These are phyloP conservation scores for Sebastes aleutianus DNA, from an alignment of 2,797 vertebrate genomes.

Conservation along the genomic window DNA sequence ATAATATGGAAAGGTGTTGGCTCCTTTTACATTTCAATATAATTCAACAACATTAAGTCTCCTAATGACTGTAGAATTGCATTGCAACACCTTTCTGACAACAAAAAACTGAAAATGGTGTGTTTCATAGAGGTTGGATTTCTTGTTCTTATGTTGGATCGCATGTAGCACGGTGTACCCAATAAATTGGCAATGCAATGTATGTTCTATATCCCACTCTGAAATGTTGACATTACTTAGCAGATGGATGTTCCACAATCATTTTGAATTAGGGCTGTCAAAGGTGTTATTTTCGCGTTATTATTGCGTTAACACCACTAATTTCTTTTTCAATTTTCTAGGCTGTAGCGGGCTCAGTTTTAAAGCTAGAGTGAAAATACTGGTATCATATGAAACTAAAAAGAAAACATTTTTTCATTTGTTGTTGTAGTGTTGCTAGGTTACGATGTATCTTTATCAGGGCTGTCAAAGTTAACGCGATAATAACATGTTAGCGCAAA, in stretches of 20 bases:
- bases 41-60: neutral
- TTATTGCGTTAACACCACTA: too few species aligned
- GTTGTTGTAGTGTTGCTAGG: too few species aligned
- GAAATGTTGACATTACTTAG: neutral
- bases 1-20: neutral
- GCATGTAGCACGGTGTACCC: neutral
- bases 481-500: too few species aligned
- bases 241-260: neutral
- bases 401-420: too few species aligned
- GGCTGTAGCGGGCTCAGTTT: too few species aligned
- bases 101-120: neutral
- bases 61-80: neutral
- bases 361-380: too few species aligned
- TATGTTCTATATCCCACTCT: neutral
- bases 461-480: too few species aligned
- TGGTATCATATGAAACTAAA: too few species aligned
- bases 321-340: too few species aligned
- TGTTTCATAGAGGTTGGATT: neutral
- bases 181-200: neutral
- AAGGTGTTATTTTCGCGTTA: too few species aligned
- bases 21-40: neutral
- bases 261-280: neutral
- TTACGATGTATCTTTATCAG: too few species aligned
- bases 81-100: neutral
- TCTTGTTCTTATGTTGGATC: neutral